Evolutionary conservation across 2,797 vertebrate genomes (phyloP).

Genomic region (Lepilemur septentrionalis): DNA sequence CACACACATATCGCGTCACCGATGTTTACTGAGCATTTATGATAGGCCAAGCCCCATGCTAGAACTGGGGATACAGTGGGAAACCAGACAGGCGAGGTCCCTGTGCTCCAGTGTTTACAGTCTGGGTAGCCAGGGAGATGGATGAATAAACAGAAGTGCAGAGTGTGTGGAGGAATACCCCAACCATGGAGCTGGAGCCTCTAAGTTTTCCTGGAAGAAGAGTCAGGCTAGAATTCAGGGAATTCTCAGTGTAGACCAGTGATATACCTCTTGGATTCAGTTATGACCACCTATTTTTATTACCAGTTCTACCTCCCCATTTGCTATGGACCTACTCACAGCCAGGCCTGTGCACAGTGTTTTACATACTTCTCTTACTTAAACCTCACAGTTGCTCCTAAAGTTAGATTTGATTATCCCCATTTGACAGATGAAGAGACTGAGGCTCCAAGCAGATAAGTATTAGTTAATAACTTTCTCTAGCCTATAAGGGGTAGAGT

Average conservation of each 20-base stretch:
- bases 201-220: background rate
- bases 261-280: background rate
- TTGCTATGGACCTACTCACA: background rate
- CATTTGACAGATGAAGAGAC: background rate
- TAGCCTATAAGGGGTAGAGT: background rate
- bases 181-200: background rate
- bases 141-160: background rate
- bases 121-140: background rate
- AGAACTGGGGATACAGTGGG: background rate
- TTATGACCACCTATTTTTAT: background rate
- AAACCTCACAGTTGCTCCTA: background rate
- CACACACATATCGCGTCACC: background rate
- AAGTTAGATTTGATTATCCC: background rate
- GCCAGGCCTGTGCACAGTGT: background rate
- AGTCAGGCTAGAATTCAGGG: background rate
- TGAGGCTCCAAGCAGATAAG: background rate
- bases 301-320: background rate
- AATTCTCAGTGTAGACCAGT: background rate
- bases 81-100: background rate
- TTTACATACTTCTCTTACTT: background rate
- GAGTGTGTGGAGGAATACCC: fast-evolving
- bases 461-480: background rate
- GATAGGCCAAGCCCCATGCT: background rate
- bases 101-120: background rate
- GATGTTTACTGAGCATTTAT: background rate